Conservation (phyloP, 2,888 invertebrate genomes). For the Stramonita haemastoma region DNA sequence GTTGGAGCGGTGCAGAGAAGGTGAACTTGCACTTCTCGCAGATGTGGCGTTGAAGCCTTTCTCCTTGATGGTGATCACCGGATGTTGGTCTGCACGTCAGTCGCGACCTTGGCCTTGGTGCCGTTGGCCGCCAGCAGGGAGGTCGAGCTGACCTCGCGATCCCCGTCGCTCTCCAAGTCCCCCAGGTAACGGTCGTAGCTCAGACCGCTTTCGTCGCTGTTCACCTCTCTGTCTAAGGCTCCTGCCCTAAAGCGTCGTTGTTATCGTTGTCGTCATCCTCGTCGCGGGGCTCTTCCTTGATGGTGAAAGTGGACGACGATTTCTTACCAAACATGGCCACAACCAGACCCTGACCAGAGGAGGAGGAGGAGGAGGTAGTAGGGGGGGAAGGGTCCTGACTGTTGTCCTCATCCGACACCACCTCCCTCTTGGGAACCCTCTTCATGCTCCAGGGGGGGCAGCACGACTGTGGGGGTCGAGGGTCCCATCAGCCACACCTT, state of each 20-base stretch:
- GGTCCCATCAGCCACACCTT: constrained; percentile 39
- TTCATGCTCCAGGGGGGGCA: constrained; percentile 37
- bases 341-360: constrained; percentile 41
- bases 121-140: constrained; percentile 38
- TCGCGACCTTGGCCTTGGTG: constrained; percentile 43
- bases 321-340: constrained; percentile 54
- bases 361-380: not conserved
- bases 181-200: constrained; percentile 3
- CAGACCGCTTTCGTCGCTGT: not conserved
- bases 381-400: not conserved
- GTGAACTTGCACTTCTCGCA: constrained; percentile 55
- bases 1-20: constrained; percentile 55
- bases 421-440: constrained; percentile 29
- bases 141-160: constrained; percentile 23
- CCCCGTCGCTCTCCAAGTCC: not conserved
- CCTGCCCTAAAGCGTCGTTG: not conserved
- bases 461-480: not conserved
- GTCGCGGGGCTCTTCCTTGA: constrained; percentile 36
- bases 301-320: constrained; percentile 31
- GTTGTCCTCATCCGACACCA: constrained; percentile 30
- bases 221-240: not conserved
- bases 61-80: constrained; percentile 51
- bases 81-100: constrained; percentile 54
- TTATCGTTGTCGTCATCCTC: constrained; percentile 2
- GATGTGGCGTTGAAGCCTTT: constrained; percentile 49